phyloP scores from a whole-genome alignment of 2,797 vertebrate genomes.

The Rachycentron canadum region DNA sequence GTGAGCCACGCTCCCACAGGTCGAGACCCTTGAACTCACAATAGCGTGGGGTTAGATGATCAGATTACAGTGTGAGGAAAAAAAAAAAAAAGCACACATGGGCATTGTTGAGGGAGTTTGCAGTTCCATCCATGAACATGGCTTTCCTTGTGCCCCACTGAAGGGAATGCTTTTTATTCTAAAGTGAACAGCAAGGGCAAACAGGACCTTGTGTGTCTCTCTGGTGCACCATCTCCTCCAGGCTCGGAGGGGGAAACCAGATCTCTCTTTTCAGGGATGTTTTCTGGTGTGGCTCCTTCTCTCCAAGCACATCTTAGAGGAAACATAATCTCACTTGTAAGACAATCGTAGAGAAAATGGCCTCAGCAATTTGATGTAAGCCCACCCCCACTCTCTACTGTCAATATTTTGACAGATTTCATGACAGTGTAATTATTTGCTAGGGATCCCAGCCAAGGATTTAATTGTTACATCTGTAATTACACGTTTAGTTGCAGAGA shows the following conservation, averaged over 20 bases:
- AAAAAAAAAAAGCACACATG: conserved; percentile 69
- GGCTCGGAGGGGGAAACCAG: conserved; percentile 66
- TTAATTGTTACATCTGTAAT: conserved; percentile 88
- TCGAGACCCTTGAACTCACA: conserved; percentile 71
- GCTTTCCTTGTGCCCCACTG: conserved; percentile 64
- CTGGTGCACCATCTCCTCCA: conserved; percentile 70
- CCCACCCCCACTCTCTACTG: conserved; percentile 62
- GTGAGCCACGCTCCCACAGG: conserved; percentile 68
- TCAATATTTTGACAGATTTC: conserved; percentile 88
- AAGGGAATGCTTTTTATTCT: conserved; percentile 70
- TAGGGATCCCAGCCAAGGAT: conserved; percentile 75
- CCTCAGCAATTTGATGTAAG: conserved; percentile 67
- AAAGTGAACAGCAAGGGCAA: conserved; percentile 60
- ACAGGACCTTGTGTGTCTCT: conserved; percentile 74
- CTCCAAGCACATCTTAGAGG: conserved; percentile 59
- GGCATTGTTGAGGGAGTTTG: conserved; percentile 72
- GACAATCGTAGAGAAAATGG: conserved; percentile 62
- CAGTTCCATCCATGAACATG: conserved; percentile 72
- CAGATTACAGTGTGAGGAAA: conserved; percentile 72
- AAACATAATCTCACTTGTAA: conserved; percentile 81
- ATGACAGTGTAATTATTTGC: conserved; percentile 83
- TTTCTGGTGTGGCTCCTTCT: conserved; percentile 69
- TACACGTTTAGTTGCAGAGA: conserved; percentile 79
- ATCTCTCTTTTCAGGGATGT: conserved; percentile 70
- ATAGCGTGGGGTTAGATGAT: conserved; percentile 73